Base-by-base conservation (phyloP, 2,888 invertebrate species). In the Netelia fuscicornis region DNA sequence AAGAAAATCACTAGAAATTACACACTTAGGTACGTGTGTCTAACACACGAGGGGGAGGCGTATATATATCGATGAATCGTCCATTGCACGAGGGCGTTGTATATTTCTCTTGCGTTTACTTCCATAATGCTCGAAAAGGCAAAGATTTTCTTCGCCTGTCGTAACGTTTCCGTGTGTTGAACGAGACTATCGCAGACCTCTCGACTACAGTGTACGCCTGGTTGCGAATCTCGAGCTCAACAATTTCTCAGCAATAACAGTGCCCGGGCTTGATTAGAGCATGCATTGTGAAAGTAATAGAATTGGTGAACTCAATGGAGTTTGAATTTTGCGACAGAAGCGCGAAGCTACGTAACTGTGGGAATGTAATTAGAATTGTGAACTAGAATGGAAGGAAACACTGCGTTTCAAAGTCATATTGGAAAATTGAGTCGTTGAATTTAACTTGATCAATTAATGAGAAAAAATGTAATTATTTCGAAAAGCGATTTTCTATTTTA, bases 141-240 rank as follows among this genome's bases (percentile, higher is more conserved):
- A 11, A 68, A 56, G 60, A 48, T 48, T 77, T 20, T 58, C 23
- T 11, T 60, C 56, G 13, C n/a, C 44, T 77, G 44, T 58, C 77
- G 77, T 77, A 77, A 77, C 48, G 48, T 77, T 77, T 68, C 68
- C 68, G 77, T 25, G 76, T 67, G 76, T 67, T 13, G 11, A 58
- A 52, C 25, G 8, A 67, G 56, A 60, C 58, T 67, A 30, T 3
- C 30, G 30, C 11, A 56, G 25, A 56, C 56, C 56, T 76, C 67
- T 54, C 23, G 13, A 52, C 42, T 23, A 9, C 44, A 13, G 42
- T 42, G 23, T 72, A 58, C 44, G 52, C 30, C 23, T 44, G n/a
- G 6, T 30, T 30, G 30, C 30, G 52, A 44, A 42, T 42, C 37
- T 72, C 58, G 58, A 17, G 25, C 42, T 42, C 48, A 37, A 76